Percentiles rank a stretch among this genome's conserved stretches.
Evolutionary conservation across 2,113 vertebrate species (phyloP).

Genomic region (Penelope pileata): DNA sequence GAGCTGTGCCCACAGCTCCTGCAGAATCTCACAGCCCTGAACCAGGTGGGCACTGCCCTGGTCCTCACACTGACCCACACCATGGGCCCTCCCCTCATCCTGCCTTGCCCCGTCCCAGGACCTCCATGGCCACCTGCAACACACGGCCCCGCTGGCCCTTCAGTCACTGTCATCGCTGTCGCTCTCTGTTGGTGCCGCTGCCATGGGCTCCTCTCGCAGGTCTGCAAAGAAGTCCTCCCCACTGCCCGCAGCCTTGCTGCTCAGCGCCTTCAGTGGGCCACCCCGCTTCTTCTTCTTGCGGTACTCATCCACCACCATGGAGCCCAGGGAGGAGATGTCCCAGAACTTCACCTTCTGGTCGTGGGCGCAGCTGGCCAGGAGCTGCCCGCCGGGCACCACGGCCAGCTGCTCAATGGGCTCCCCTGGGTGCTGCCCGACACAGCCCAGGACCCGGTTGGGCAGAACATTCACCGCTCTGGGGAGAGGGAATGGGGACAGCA

Average conservation of each 20-base stretch:
- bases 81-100: neutral
- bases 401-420: constrained; percentile 91
- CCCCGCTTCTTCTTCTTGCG: constrained; percentile 89
- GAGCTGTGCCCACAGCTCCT: neutral
- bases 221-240: constrained; percentile 88
- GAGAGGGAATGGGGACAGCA: neutral
- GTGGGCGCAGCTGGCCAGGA: constrained; percentile 90
- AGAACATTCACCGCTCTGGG: constrained; percentile 88
- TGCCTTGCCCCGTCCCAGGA: neutral
- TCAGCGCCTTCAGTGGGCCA: constrained; percentile 83
- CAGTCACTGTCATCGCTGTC: constrained; percentile 50
- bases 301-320: constrained; percentile 85
- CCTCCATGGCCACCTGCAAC: neutral
- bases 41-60: neutral
- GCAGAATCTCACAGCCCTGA: neutral
- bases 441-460: constrained; percentile 92
- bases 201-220: constrained; percentile 61
- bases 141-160: neutral
- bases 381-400: constrained; percentile 76
- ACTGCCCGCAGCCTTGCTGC: constrained; percentile 84
- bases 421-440: constrained; percentile 88
- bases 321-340: constrained; percentile 82
- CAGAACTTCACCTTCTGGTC: constrained; percentile 96
- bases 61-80: neutral
- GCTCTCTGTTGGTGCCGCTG: neutral